Evolutionary conservation across 2,888 invertebrate genomes (phyloP).

Genomic region (Steromphala cineraria): DNA sequence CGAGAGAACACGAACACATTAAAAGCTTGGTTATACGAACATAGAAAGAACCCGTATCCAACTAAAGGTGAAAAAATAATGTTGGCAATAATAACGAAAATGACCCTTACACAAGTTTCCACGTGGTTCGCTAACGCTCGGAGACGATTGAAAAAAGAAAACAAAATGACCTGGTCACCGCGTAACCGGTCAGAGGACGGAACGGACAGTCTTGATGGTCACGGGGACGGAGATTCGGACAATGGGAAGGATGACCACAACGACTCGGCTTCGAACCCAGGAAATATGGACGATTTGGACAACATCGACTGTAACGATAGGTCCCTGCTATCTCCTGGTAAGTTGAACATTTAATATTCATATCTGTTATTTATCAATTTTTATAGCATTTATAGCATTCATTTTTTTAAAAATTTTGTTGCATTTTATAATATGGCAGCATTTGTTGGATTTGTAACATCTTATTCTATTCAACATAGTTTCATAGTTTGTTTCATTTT

Average conservation of each 20-base stretch:
- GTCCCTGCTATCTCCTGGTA: slow-evolving; percentile 18
- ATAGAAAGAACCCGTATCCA: slow-evolving; percentile 96
- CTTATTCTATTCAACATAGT: neutral
- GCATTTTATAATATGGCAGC: neutral
- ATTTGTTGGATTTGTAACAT: neutral
- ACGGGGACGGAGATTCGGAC: slow-evolving; percentile 63
- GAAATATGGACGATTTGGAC: slow-evolving; percentile 16
- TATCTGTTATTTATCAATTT: neutral
- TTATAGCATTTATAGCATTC: neutral
- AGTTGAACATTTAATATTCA: no score
- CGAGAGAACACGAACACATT: slow-evolving; percentile 97
- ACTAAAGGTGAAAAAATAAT: slow-evolving; percentile 97
- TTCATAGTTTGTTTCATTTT: no score
- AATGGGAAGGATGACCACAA: slow-evolving; percentile 50
- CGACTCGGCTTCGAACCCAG: slow-evolving; percentile 30
- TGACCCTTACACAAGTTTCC: slow-evolving; percentile 92
- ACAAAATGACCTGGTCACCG: slow-evolving; percentile 98
- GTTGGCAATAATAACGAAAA: slow-evolving; percentile 95
- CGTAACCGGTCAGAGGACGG: slow-evolving; percentile 80
- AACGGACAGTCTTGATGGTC: slow-evolving; percentile 61
- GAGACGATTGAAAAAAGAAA: slow-evolving; percentile 94
- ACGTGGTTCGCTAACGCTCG: slow-evolving; percentile 98
- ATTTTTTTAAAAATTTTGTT: neutral
- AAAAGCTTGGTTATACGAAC: slow-evolving; percentile 97
- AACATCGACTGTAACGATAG: slow-evolving; percentile 9